These are phyloP conservation scores for Mungos mungo DNA, from an alignment of 2,113 vertebrate genomes.

Conservation along the genomic window DNA sequence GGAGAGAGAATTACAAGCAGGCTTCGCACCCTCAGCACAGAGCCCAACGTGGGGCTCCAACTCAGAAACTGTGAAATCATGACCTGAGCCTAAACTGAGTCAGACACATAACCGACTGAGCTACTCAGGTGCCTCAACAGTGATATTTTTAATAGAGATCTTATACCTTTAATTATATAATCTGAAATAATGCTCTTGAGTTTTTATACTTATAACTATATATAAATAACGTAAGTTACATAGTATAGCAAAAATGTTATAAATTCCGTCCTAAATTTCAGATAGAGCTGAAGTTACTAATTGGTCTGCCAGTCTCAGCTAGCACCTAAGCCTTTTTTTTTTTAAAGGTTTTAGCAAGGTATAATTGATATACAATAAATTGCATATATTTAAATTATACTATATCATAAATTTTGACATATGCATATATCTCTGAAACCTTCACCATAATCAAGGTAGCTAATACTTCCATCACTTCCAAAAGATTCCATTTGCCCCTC, in stretches of 20 bases:
- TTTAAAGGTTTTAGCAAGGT: background rate
- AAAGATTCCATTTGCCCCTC: background rate
- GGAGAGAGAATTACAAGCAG: too few species aligned
- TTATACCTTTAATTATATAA: background rate
- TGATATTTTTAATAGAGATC: background rate
- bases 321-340: background rate
- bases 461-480: background rate
- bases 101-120: too few species aligned
- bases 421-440: background rate
- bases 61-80: too few species aligned
- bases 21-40: too few species aligned
- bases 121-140: background rate
- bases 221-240: background rate
- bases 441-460: background rate
- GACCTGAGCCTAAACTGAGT: too few species aligned
- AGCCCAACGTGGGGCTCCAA: too few species aligned
- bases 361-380: background rate
- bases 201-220: background rate
- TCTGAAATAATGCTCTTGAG: background rate
- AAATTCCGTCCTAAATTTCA: conserved; percentile 22
- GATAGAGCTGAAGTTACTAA: background rate
- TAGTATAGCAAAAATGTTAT: background rate
- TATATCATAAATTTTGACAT: background rate
- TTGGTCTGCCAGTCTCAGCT: background rate
- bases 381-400: background rate